phyloP scores from a whole-genome alignment of 2,888 invertebrate species.

The Therioaphis trifolii region DNA sequence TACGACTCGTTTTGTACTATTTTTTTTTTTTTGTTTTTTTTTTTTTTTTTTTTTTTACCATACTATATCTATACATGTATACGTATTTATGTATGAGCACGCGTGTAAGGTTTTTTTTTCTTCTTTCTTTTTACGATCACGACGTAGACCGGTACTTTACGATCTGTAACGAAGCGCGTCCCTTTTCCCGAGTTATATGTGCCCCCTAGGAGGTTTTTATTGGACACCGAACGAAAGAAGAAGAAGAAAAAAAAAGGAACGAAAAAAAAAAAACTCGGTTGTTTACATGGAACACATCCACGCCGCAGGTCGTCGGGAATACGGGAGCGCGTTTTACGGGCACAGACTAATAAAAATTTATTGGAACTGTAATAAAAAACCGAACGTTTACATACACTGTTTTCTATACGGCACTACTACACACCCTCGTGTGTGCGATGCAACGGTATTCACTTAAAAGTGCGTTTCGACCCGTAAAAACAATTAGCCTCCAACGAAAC shows the following conservation, averaged over 20 bases:
- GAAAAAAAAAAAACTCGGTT: slow-evolving; percentile 54
- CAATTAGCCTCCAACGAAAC: slow-evolving; percentile 5
- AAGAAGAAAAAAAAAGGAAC: too few relatives aligned
- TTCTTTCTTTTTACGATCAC: slow-evolving; percentile 54
- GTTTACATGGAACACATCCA: slow-evolving; percentile 42
- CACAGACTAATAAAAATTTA: slow-evolving; percentile 55
- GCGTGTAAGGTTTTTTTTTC: too few relatives aligned
- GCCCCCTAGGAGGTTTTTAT: slow-evolving; percentile 30
- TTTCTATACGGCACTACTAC: neutral
- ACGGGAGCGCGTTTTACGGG: slow-evolving; percentile 53
- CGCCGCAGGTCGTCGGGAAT: slow-evolving; percentile 11
- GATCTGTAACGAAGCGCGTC: slow-evolving; percentile 58
- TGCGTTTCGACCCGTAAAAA: slow-evolving; percentile 43
- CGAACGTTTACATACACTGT: slow-evolving; percentile 44
- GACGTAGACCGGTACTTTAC: slow-evolving; percentile 59
- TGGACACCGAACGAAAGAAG: slow-evolving; percentile 17
- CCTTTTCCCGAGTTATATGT: slow-evolving; percentile 46
- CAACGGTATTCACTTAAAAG: slow-evolving; percentile 33
- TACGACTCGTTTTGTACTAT: slow-evolving; percentile 52
- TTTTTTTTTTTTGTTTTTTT: slow-evolving; percentile 15
- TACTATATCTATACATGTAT: too few relatives aligned
- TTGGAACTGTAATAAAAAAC: slow-evolving; percentile 56
- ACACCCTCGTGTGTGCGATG: neutral
- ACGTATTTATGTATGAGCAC: neutral
- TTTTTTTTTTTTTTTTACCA: neutral